These are phyloP conservation scores for Tachysurus fulvidraco DNA, from an alignment of 2,113 vertebrate genomes.

Conservation along the genomic window DNA sequence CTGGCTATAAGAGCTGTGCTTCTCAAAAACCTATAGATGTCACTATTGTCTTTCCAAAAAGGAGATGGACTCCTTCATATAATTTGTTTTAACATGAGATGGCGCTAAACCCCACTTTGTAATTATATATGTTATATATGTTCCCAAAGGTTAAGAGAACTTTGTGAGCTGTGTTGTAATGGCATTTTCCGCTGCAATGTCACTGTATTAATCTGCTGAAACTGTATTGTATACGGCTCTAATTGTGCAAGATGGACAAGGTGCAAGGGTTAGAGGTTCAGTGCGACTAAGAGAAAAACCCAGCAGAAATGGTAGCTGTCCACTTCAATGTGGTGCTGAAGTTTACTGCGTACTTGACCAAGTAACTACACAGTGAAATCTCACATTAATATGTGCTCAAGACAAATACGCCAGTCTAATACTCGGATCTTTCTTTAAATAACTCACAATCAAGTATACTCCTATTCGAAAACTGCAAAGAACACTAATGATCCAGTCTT, in stretches of 20 bases:
- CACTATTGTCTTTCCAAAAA: constrained; percentile 31
- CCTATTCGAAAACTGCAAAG: too few relatives aligned
- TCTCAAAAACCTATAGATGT: constrained; percentile 59
- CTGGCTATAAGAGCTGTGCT: neutral
- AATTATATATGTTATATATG: neutral
- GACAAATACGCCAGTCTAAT: neutral
- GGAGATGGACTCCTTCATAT: neutral
- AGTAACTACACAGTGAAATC: too few relatives aligned
- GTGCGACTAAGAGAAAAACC: neutral
- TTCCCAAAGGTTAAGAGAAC: neutral
- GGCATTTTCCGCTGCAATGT: neutral
- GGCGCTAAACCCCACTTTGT: constrained; percentile 16
- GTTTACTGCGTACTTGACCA: neutral
- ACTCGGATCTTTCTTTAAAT: neutral
- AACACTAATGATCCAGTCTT: neutral
- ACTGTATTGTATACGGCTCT: neutral
- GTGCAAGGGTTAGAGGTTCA: neutral
- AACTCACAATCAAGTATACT: neutral
- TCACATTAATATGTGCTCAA: neutral
- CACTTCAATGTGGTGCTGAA: constrained; percentile 61
- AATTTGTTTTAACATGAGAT: constrained; percentile 8
- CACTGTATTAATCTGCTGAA: neutral
- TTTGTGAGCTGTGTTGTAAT: neutral
- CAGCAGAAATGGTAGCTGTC: constrained; percentile 53
- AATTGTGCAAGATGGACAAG: neutral